These are phyloP conservation scores for Serranochromis macrocephalus DNA, from an alignment of 2,113 vertebrate genomes.

Conservation along the genomic window DNA sequence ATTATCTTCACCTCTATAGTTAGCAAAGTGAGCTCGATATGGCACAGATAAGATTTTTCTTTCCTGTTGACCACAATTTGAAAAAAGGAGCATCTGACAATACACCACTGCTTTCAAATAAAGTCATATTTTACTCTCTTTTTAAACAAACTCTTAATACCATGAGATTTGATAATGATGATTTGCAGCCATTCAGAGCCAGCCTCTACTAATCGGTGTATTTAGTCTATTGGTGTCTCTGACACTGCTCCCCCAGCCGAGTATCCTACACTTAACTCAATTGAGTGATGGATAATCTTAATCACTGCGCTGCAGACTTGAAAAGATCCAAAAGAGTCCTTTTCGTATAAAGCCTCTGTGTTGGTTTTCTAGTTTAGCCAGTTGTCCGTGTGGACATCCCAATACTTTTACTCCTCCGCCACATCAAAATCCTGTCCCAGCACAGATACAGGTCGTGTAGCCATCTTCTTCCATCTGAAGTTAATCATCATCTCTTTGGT, in stretches of 20 bases:
- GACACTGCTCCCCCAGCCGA: background rate
- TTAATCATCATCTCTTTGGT: background rate
- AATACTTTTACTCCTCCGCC: background rate
- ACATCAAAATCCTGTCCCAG: background rate
- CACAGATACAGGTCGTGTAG: background rate
- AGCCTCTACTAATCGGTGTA: fast-evolving
- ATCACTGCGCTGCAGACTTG: background rate
- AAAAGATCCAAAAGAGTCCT: background rate
- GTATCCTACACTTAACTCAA: background rate
- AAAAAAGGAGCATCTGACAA: fast-evolving
- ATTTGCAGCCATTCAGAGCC: background rate
- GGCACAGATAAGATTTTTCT: background rate
- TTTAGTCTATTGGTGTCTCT: background rate
- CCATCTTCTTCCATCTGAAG: background rate
- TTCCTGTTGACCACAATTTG: background rate
- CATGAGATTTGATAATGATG: background rate
- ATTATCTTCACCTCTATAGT: background rate
- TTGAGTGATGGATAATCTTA: background rate
- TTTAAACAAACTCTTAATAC: background rate
- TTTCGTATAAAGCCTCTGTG: background rate
- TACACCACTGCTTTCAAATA: background rate
- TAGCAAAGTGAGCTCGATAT: background rate
- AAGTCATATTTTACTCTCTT: background rate
- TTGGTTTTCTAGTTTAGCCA: background rate
- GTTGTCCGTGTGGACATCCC: background rate